Percentiles rank a stretch among this genome's conserved stretches.
Conservation (phyloP, 2,888 invertebrate species). For the Chalcosyrphus nemorum region DNA sequence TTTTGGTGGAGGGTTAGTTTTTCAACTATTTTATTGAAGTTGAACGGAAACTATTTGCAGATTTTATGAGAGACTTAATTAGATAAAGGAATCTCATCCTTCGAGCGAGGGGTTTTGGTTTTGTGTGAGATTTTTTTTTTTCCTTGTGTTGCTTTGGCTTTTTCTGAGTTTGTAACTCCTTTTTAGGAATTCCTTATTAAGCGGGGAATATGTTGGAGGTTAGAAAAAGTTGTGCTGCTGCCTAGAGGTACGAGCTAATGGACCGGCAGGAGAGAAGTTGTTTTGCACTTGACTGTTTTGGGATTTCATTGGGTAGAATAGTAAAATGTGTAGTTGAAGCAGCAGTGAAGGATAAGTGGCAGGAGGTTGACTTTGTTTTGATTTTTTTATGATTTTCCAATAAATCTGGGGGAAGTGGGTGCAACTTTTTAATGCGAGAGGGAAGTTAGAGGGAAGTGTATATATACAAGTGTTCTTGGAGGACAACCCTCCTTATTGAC, state of each 20-base stretch:
- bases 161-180: constrained; percentile 10
- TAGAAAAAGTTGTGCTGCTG: not conserved
- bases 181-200: constrained; percentile 45
- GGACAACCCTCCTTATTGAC: too few species aligned
- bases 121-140: not conserved
- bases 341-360: too few species aligned
- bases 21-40: constrained; percentile 65
- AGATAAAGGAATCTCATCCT: constrained; percentile 38
- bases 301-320: constrained; percentile 12
- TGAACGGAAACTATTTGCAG: constrained; percentile 59
- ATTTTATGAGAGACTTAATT: constrained; percentile 66
- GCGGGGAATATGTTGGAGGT: constrained; percentile 18
- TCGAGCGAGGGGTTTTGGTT: not conserved
- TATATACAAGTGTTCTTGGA: too few species aligned
- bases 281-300: not conserved
- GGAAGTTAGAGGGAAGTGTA: too few species aligned
- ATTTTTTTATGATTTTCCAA: too few species aligned
- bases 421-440: too few species aligned
- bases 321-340: not conserved
- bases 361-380: too few species aligned
- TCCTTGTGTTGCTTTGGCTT: not conserved
- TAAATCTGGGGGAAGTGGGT: too few species aligned
- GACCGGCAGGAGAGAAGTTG: not conserved
- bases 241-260: not conserved
- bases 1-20: constrained; percentile 36